Percentiles rank a stretch among this genome's conserved stretches.
These are phyloP conservation scores for Pseudomyrmex cubaensis DNA, from an alignment of 1,140 invertebrate species.

Conservation along the genomic window DNA sequence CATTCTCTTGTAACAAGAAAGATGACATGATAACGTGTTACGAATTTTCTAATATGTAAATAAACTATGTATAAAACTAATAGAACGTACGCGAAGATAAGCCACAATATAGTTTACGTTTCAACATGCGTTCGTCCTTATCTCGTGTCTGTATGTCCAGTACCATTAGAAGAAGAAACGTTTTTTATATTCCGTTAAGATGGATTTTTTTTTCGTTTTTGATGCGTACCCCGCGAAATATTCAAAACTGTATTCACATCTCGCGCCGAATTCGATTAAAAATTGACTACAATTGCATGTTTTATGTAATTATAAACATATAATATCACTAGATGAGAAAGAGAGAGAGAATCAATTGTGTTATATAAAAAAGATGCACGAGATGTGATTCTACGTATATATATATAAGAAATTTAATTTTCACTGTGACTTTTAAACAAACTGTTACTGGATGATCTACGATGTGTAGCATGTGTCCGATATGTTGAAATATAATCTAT, in stretches of 20 bases:
- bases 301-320: not conserved
- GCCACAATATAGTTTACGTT: constrained; percentile 4
- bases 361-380: not conserved
- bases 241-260: not conserved
- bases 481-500: not conserved
- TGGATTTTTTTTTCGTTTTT: too few species aligned
- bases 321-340: not conserved
- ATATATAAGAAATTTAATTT: not conserved
- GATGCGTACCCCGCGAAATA: not conserved
- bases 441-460: constrained; percentile 12
- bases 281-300: too few species aligned
- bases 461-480: constrained; percentile 18
- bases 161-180: not conserved
- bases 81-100: constrained; percentile 7
- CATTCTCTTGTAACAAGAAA: constrained; percentile 29
- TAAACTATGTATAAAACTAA: constrained; percentile 54
- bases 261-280: not conserved
- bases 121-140: not conserved
- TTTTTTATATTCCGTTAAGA: constrained; percentile 22
- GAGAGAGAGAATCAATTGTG: constrained; percentile 14
- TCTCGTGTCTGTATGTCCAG: not conserved
- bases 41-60: constrained; percentile 49
- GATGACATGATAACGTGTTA: constrained; percentile 8
- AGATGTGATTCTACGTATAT: not conserved
- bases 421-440: not conserved